A percentile compares a stretch with the other conserved stretches of the same genome.
phyloP scores from a whole-genome alignment of 2,113 vertebrate genomes.

The Ariopsis seemanni region DNA sequence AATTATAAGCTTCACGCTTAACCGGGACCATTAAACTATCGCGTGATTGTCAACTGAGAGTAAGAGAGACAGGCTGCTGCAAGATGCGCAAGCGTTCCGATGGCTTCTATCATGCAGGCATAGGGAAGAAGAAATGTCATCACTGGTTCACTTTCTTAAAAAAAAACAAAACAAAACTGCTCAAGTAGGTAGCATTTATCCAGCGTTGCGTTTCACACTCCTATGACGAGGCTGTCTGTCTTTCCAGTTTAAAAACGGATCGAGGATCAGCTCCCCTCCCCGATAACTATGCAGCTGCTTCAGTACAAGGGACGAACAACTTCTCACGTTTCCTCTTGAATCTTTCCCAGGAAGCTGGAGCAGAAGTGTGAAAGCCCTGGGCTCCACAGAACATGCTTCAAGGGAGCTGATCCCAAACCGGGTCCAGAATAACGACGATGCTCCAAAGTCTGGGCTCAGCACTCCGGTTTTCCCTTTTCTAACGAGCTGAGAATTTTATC shows the following conservation, averaged over 20 bases:
- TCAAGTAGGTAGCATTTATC: not conserved
- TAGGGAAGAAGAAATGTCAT: not conserved
- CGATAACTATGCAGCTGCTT: not conserved
- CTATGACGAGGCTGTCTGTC: not conserved
- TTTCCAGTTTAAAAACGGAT: slow-evolving; percentile 22
- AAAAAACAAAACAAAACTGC: not conserved
- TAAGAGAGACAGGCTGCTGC: slow-evolving; percentile 13
- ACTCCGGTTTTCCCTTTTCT: slow-evolving; percentile 77
- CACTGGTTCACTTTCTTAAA: not conserved
- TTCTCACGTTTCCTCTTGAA: not conserved
- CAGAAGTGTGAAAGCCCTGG: not conserved
- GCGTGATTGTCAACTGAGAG: slow-evolving; percentile 46
- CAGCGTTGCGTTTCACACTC: not conserved
- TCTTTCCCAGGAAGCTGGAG: not conserved
- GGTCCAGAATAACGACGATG: not conserved
- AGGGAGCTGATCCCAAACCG: slow-evolving; percentile 26
- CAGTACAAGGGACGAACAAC: not conserved
- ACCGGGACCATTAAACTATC: not conserved
- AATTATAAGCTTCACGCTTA: not conserved
- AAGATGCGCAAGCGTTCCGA: not conserved
- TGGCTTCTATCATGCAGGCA: slow-evolving; percentile 40
- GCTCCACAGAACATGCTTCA: no score
- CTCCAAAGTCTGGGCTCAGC: slow-evolving; percentile 58
- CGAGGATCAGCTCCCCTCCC: slow-evolving; percentile 20
- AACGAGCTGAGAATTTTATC: slow-evolving; percentile 79